Conservation (phyloP, 2,797 vertebrate genomes). For the Phalloptychus januarius region DNA sequence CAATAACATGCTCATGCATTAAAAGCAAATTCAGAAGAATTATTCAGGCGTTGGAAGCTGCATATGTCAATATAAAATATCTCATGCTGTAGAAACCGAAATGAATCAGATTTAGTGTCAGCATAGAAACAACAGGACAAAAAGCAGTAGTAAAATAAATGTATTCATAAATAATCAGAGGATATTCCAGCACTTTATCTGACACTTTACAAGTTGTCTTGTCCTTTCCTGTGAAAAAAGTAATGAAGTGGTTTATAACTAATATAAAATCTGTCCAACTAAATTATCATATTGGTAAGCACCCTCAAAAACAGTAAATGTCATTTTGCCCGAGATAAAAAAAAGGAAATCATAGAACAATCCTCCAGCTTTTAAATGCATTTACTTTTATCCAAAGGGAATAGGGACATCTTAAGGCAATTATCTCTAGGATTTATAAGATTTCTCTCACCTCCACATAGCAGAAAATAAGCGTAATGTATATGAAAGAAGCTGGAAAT, state of each 20-base stretch:
- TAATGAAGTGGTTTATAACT: conserved; percentile 12
- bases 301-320: conserved; percentile 13
- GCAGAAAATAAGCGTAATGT: conserved; percentile 50
- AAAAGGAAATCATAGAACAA: conserved; percentile 13
- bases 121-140: conserved; percentile 36
- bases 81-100: conserved; percentile 37
- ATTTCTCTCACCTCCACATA: conserved; percentile 9
- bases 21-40: conserved; percentile 40
- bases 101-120: conserved; percentile 14
- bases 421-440: conserved; percentile 54
- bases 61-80: conserved; percentile 44
- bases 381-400: conserved; percentile 31
- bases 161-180: conserved; percentile 24
- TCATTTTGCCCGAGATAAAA: not conserved
- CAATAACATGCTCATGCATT: conserved; percentile 56
- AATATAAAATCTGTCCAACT: conserved; percentile 17
- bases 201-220: conserved; percentile 31
- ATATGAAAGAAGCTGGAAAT: conserved; percentile 53
- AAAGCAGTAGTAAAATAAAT: conserved; percentile 18
- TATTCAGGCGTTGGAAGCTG: conserved; percentile 44
- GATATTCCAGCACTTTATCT: conserved; percentile 26
- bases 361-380: conserved; percentile 19
- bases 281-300: conserved; percentile 20
- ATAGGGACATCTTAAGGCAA: conserved; percentile 34
- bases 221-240: conserved; percentile 8